Evolutionary conservation across 2,113 vertebrate genomes (phyloP).

Genomic region (Laterallus jamaicensis): DNA sequence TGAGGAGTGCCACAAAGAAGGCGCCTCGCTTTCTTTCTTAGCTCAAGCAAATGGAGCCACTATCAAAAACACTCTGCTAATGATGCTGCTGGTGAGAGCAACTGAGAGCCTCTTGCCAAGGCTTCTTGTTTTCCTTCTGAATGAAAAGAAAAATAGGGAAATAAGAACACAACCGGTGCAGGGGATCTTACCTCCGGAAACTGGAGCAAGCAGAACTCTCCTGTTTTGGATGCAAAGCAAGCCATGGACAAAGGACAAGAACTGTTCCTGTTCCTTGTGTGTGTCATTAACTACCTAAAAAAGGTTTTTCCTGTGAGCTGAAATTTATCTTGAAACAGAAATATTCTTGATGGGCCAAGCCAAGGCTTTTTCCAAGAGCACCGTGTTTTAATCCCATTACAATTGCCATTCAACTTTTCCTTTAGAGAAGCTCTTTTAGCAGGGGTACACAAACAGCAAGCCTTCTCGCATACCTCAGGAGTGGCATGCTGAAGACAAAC

Average conservation of each 20-base stretch:
- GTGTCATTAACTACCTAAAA: background rate
- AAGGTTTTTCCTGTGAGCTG: background rate
- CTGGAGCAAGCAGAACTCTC: background rate
- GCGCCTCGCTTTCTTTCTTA: background rate
- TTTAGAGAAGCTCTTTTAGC: background rate
- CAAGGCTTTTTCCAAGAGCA: background rate
- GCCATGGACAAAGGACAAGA: background rate
- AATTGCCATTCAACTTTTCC: background rate
- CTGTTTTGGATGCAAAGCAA: background rate
- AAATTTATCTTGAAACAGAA: background rate
- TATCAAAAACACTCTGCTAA: background rate
- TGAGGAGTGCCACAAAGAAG: background rate
- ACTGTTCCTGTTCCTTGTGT: background rate
- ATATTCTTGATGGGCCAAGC: background rate
- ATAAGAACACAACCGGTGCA: background rate
- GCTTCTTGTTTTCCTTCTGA: background rate
- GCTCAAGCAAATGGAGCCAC: background rate
- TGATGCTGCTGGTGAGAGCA: background rate
- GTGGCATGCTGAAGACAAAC: background rate
- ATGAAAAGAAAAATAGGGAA: too few species aligned
- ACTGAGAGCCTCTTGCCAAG: background rate
- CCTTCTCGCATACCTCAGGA: background rate
- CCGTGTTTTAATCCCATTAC: background rate
- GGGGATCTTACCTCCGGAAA: background rate
- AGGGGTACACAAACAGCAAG: background rate